Evolutionary conservation across 2,888 invertebrate species (phyloP), one percentile per base, ranked within the genome.

Genomic region (Nematopogon swammerdamellus): DNA sequence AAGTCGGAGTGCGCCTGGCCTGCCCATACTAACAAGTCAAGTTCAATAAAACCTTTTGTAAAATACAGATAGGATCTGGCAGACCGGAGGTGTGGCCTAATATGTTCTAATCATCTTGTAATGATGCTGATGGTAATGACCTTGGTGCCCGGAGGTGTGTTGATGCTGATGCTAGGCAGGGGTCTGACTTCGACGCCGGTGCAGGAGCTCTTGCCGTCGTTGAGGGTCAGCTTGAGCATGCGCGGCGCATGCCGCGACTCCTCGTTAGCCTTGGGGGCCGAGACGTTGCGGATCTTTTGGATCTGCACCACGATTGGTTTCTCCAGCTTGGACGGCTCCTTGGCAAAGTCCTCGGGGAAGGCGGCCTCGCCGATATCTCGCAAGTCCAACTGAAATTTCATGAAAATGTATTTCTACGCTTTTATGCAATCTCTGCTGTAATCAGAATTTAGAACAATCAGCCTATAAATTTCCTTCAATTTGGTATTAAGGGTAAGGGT

Each of bases 141-240:
- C 70, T 96, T 96, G 30, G 92, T 91, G 44, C 96, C 96, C 1
- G 95, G 95, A n/a, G 92, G 88, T 14, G 93, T 92, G 62, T 92
- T 90, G 50, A 91, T 76, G 66, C 88, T 89, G 50, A 94, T 71
- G 51, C 81, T 80, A 44, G 86, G 70, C 56, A 94, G 85, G 47
- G 84, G 80, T 59, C 87, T 87, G 51, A 88, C 77, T 72, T 95
- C 95, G 52, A 95, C 71, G 10, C 87, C 95, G 60, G 88, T 87
- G 61, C 88, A 86, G 56, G 84, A 85, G 43, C 84, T 82, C 63
- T 89, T 88, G 1, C 96, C 95, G 76, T 96, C 96, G 16, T 92
- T 92, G 53, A 96, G 69, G 1, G 88, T 88, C 19, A 96, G 64
- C 63, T 92, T 93, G 50, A 95, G 72, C 83, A 96, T 87, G 18